Percentiles rank a stretch among this genome's conserved stretches.
Conservation (phyloP, 2,113 vertebrate species). For the Chrysemys picta region DNA sequence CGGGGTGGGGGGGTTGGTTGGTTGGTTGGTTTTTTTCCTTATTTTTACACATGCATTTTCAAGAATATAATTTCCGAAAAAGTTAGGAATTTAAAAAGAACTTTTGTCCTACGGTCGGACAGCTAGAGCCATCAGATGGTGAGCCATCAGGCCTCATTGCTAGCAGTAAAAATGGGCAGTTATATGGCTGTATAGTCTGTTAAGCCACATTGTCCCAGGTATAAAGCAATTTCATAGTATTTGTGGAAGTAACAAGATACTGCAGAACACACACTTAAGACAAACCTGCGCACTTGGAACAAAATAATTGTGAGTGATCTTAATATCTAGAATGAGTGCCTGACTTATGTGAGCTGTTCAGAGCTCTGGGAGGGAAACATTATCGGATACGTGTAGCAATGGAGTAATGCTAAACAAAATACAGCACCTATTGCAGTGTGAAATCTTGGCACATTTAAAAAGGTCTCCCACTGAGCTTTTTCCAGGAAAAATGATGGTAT, state of each 20-base stretch:
- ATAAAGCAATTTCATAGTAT: slow-evolving; percentile 44
- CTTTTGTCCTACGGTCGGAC: slow-evolving; percentile 41
- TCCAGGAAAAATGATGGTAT: fast-evolving
- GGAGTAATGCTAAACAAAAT: slow-evolving; percentile 14
- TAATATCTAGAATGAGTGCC: slow-evolving; percentile 27
- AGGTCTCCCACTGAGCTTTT: background rate
- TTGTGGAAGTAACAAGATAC: slow-evolving; percentile 56
- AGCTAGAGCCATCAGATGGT: slow-evolving; percentile 46
- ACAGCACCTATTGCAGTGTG: slow-evolving; percentile 3
- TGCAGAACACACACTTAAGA: slow-evolving; percentile 44
- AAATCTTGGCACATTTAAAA: slow-evolving; percentile 4
- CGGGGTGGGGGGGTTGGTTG: background rate
- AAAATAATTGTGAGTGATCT: slow-evolving; percentile 29
- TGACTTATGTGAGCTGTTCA: slow-evolving; percentile 47
- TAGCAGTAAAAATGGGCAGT: slow-evolving; percentile 54
- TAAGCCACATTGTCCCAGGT: slow-evolving; percentile 53
- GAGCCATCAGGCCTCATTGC: slow-evolving; percentile 49
- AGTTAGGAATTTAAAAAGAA: background rate
- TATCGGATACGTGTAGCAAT: background rate
- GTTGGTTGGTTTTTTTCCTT: background rate
- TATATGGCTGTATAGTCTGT: slow-evolving; percentile 13
- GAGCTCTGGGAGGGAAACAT: slow-evolving; percentile 15
- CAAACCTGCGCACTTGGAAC: slow-evolving; percentile 20
- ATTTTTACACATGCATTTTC: slow-evolving; percentile 50
- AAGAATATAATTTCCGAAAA: slow-evolving; percentile 56